Evolutionary conservation across 2,888 invertebrate species (phyloP), one percentile per base, ranked within the genome.

Genomic region (Zygaena filipendulae): DNA sequence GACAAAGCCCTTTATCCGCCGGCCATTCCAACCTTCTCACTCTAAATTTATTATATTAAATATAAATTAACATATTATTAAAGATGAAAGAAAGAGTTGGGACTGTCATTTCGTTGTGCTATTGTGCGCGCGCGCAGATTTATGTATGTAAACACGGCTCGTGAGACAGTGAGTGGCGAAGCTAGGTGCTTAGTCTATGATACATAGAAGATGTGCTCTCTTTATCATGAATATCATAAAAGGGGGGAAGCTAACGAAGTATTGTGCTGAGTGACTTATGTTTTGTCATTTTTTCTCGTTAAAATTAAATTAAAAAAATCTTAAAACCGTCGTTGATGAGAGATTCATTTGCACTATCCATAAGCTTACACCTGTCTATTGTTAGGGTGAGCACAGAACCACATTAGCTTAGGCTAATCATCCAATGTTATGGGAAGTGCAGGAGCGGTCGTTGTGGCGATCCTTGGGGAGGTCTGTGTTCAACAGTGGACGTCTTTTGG

Each of bases 41-140:
- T 48, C n/a, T 53, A 54, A 66, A 70, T 63, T 64, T 67, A 69
- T 70, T 64, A 67, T 58, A 74, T 74, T 69, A 70, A 74, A 72
- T 68, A 64, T 66, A 67, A 72, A 75, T 77, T 77, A 77, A 72
- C 72, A 75, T 77, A 72, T 69, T 67, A 71, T 61, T 61, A 64
- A 43, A n/a, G n/a, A n/a, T n/a, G n/a, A n/a, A n/a, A n/a, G n/a
- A n/a, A n/a, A 39, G 52, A 57, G 57, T 60, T 54, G 62, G 59
- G 59, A 57, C 56, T 44, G 49, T 43, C 57, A 57, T 57, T 62
- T 60, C 55, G 57, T 59, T 44, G 42, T 40, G 37, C 51, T 36
- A 55, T 69, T 68, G 63, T 69, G 49, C 47, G 53, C 53, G 44
- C 45, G 47, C 52, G 56, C 50, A 72, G 72, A 74, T 74, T 74